Percentiles rank a stretch among this genome's conserved stretches.
Conservation (phyloP, 1,140 invertebrate species). For the Nasonia giraulti region DNA sequence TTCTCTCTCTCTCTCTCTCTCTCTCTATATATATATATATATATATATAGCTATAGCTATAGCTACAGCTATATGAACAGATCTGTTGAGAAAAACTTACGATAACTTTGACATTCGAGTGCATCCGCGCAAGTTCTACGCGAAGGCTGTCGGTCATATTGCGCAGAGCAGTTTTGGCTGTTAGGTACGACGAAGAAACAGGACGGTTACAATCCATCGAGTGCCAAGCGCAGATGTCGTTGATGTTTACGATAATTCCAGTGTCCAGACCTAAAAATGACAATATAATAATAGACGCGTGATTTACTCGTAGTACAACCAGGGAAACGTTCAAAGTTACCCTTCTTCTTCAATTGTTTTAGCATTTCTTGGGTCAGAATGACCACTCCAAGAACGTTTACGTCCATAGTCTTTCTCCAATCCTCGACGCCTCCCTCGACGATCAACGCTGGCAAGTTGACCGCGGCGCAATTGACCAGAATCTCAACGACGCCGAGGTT, state of each 20-base stretch:
- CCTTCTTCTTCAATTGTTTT: slow-evolving; percentile 79
- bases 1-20: too few species aligned
- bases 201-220: slow-evolving; percentile 40
- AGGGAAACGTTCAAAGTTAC: slow-evolving; percentile 44
- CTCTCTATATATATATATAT: too few species aligned
- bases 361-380: slow-evolving; percentile 81
- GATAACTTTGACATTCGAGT: slow-evolving; percentile 79
- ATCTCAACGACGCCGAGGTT: slow-evolving; percentile 72
- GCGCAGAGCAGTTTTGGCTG: slow-evolving; percentile 66
- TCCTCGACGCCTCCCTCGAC: slow-evolving; percentile 69
- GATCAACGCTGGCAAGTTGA: slow-evolving; percentile 55
- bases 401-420: slow-evolving; percentile 77
- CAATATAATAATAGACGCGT: neutral
- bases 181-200: slow-evolving; percentile 26
- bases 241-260: slow-evolving; percentile 77
- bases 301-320: slow-evolving; percentile 46
- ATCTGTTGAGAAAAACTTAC: slow-evolving; percentile 67
- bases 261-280: neutral
- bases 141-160: slow-evolving; percentile 78
- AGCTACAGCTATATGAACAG: too few species aligned
- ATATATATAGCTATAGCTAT: too few species aligned
- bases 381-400: slow-evolving; percentile 81
- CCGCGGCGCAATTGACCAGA: slow-evolving; percentile 76
- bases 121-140: slow-evolving; percentile 76
- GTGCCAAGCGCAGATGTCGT: slow-evolving; percentile 66